Percentiles rank a stretch among this genome's conserved stretches.
phyloP scores from a whole-genome alignment of 1,140 invertebrate species.

The Proales similis region DNA sequence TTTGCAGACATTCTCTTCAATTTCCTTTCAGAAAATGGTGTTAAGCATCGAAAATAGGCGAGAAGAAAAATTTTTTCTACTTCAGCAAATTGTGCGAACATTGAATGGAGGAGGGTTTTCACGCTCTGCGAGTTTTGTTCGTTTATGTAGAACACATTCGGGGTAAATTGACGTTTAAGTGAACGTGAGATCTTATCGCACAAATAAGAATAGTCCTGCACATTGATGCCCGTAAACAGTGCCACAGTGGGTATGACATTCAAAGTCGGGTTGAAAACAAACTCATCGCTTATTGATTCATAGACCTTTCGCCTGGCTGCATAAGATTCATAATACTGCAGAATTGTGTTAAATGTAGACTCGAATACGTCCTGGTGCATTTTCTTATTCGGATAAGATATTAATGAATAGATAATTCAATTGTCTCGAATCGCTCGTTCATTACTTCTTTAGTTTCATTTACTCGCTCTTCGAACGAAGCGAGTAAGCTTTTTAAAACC shows the following conservation, averaged over 20 bases:
- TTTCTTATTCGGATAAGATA: neutral
- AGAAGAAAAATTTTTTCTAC: neutral
- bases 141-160: slow-evolving; percentile 30
- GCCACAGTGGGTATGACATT: slow-evolving; percentile 34
- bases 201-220: slow-evolving; percentile 32
- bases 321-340: slow-evolving; percentile 36
- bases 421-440: neutral
- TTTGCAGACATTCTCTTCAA: slow-evolving; percentile 12
- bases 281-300: neutral
- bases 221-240: slow-evolving; percentile 35
- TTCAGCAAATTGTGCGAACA: slow-evolving; percentile 19
- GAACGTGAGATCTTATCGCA: slow-evolving; percentile 11
- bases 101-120: slow-evolving; percentile 28
- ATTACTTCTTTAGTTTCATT: slow-evolving; percentile 24
- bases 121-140: slow-evolving; percentile 32
- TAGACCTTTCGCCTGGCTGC: slow-evolving; percentile 3
- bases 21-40: neutral
- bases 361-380: slow-evolving; percentile 31
- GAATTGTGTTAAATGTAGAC: slow-evolving; percentile 15
- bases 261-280: slow-evolving; percentile 27
- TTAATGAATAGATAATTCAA: neutral
- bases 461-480: slow-evolving; percentile 25
- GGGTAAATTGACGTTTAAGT: slow-evolving; percentile 20
- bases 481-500: neutral
- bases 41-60: no score